Conservation (phyloP, 2,888 invertebrate species). For the Aphidius colemani region DNA sequence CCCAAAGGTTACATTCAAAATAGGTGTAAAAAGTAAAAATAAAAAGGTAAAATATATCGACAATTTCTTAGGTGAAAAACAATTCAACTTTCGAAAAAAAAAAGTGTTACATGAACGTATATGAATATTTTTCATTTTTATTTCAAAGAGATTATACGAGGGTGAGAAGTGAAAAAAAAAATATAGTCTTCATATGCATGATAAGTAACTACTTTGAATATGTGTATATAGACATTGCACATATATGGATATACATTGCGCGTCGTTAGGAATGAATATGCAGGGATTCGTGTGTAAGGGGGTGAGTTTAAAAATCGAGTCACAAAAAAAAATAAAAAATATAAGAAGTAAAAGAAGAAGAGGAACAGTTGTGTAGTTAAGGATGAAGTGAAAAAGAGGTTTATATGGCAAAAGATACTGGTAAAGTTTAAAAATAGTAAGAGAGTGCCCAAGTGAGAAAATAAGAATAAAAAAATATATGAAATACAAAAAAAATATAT, state of each 20-base stretch:
- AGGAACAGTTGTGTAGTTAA: slow-evolving; percentile 12
- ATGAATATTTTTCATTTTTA: slow-evolving; percentile 25
- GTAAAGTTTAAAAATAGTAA: neutral
- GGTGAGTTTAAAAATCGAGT: slow-evolving; percentile 1
- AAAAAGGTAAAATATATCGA: too few species aligned
- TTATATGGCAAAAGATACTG: slow-evolving; percentile 15
- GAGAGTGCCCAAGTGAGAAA: neutral
- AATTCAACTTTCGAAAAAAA: neutral
- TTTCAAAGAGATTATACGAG: slow-evolving; percentile 19
- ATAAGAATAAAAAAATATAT: slow-evolving; percentile 12
- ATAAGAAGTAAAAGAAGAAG: slow-evolving; percentile 10
- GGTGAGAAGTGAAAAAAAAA: slow-evolving; percentile 7
- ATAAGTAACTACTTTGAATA: neutral
- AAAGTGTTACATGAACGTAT: neutral
- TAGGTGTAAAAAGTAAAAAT: too few species aligned
- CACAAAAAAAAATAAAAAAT: too few species aligned
- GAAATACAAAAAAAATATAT: too few species aligned
- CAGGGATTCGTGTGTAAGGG: neutral
- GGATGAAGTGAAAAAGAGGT: slow-evolving; percentile 12
- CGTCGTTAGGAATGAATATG: slow-evolving; percentile 23
- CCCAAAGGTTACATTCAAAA: too few species aligned
- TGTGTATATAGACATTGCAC: slow-evolving; percentile 20
- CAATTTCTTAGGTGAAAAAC: slow-evolving; percentile 4
- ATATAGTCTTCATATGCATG: slow-evolving; percentile 19
- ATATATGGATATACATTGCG: slow-evolving; percentile 24